Evolutionary conservation across 2,888 invertebrate genomes (phyloP), one percentile per base, ranked within the genome.

Genomic region (Ptychoptera albimana): DNA sequence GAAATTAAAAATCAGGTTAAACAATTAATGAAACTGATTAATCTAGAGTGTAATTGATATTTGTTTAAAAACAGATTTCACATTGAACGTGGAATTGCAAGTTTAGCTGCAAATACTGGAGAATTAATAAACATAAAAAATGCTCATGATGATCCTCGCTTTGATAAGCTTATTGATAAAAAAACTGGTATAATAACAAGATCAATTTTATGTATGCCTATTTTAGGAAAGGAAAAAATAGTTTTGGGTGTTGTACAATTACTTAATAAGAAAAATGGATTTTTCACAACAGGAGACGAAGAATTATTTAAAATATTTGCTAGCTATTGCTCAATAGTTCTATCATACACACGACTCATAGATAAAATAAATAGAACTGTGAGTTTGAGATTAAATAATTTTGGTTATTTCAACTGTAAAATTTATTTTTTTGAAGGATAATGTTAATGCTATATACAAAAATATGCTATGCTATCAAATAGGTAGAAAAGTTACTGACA

Each of bases 241-340:
- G 23, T 23, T 23, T 67, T 73, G 50, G 73, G 73, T 69, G 69
- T 74, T 1, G 70, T 76, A 1, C 72, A 74, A 55, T 58, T 76
- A 6, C 67, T 70, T 1, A 77, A 77, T 57, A 77, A 77, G 55
- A 59, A 52, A 8, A 64, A 54, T 54, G 63, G 39, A 44, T 60
- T 69, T 3, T 77, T 76, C 53, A 63, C 64, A 36, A 36, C 50
- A 0, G 67, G 69, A 7, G 77, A 77, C 52, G 74, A 75, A 55
- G 54, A 59, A 42, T 58, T 76, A 43, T 71, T 75, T 51, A 55
- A 66, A 9, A 72, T 72, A 14, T 73, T 77, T 56, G 65, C 72
- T 12, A 67, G 68, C 48, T 76, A 75, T 54, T 73, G 72, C 53
- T 68, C 72, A 0, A 63, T 76, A 37, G 72, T 72, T 14, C 61